A percentile compares a stretch with the other conserved stretches of the same genome.
Conservation (phyloP, 1,140 invertebrate genomes). For the Heliconius hewitsoni region DNA sequence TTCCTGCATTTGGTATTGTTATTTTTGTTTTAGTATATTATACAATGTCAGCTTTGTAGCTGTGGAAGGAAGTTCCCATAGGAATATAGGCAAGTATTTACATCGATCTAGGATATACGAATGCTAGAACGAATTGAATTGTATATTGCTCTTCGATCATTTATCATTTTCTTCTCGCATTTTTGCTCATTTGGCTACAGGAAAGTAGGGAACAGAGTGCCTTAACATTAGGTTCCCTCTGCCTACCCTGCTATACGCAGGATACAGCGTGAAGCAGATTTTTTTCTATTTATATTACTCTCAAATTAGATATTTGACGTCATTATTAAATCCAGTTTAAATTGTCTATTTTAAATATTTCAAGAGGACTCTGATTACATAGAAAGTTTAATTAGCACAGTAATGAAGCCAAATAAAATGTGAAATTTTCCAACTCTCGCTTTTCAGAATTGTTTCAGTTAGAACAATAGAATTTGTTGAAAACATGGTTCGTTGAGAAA, state of each 20-base stretch:
- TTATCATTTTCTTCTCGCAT: too few species aligned
- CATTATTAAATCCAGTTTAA: background rate
- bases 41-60: background rate
- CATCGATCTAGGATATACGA: too few species aligned
- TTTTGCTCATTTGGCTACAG: too few species aligned
- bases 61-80: background rate
- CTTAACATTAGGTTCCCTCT: too few species aligned
- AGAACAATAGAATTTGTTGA: conserved; percentile 20
- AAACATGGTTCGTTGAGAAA: background rate
- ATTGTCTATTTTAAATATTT: background rate
- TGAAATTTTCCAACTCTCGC: background rate
- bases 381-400: conserved; percentile 7
- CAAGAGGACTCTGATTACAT: background rate
- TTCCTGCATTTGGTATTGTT: background rate
- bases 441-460: conserved; percentile 13
- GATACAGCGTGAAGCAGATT: too few species aligned
- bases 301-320: too few species aligned
- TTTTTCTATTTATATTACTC: too few species aligned
- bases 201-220: too few species aligned
- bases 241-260: too few species aligned
- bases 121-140: too few species aligned
- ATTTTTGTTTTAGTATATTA: background rate
- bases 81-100: background rate
- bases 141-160: too few species aligned
- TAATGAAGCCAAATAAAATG: conserved; percentile 7